These are phyloP conservation scores for Apodemus sylvaticus DNA, from an alignment of 2,113 vertebrate genomes.

Conservation along the genomic window DNA sequence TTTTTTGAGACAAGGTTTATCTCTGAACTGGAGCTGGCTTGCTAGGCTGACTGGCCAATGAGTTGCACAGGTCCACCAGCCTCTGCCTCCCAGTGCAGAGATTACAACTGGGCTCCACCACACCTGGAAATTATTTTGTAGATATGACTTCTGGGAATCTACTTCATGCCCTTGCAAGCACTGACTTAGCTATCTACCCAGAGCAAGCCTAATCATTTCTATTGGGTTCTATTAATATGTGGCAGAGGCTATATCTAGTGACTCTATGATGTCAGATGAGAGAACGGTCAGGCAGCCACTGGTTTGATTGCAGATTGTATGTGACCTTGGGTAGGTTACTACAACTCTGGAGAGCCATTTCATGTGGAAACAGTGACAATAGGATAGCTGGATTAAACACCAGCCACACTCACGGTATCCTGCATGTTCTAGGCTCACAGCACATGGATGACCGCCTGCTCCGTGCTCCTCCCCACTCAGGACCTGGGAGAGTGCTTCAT, in stretches of 20 bases:
- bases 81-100: background rate
- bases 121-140: background rate
- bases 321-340: background rate
- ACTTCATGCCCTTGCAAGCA: background rate
- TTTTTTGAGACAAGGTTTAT: background rate
- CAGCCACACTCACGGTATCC: background rate
- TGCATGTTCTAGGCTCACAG: background rate
- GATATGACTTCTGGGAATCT: background rate
- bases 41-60: background rate
- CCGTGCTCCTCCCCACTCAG: background rate
- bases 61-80: too few relatives aligned
- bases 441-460: background rate
- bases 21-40: background rate
- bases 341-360: background rate
- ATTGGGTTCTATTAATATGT: background rate
- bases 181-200: background rate
- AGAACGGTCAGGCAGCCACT: background rate
- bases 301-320: background rate
- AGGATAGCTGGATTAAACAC: background rate
- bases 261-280: background rate
- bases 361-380: background rate
- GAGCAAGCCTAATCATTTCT: background rate
- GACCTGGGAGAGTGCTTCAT: background rate
- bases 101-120: background rate
- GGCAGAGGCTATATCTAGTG: background rate